A percentile compares a stretch with the other conserved stretches of the same genome.
These are phyloP conservation scores for Atethmia centrago DNA, from an alignment of 2,888 invertebrate genomes.

Conservation along the genomic window DNA sequence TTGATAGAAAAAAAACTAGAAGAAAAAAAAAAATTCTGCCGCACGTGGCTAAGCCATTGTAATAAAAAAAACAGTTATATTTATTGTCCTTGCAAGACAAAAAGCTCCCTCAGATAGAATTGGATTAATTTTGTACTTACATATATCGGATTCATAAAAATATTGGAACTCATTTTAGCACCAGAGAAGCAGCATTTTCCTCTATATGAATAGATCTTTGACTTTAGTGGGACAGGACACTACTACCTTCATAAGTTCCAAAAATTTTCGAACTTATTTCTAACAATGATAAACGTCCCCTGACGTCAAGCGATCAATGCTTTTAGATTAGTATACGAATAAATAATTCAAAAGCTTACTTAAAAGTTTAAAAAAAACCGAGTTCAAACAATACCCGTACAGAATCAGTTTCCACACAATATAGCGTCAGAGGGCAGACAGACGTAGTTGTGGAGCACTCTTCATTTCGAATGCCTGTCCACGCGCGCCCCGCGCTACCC, in stretches of 20 bases:
- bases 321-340: background rate
- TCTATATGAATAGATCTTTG: background rate
- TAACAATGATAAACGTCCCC: background rate
- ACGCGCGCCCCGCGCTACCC: slow-evolving; percentile 79
- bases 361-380: background rate
- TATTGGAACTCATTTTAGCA: background rate
- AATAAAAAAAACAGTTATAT: no score
- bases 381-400: background rate
- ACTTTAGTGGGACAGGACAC: no score
- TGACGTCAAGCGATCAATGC: background rate
- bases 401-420: slow-evolving; percentile 68
- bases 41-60: no score
- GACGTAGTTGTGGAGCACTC: slow-evolving; percentile 87
- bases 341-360: background rate
- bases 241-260: no score
- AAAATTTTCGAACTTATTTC: background rate
- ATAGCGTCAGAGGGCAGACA: slow-evolving; percentile 80
- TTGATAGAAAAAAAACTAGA: background rate
- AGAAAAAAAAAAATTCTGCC: no score
- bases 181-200: background rate
- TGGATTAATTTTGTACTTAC: background rate
- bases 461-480: slow-evolving; percentile 91
- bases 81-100: no score
- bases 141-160: background rate
- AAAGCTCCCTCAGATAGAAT: no score